A percentile compares a stretch with the other conserved stretches of the same genome.
Conservation (phyloP, 2,888 invertebrate species). For the Calephelis perditalis region DNA sequence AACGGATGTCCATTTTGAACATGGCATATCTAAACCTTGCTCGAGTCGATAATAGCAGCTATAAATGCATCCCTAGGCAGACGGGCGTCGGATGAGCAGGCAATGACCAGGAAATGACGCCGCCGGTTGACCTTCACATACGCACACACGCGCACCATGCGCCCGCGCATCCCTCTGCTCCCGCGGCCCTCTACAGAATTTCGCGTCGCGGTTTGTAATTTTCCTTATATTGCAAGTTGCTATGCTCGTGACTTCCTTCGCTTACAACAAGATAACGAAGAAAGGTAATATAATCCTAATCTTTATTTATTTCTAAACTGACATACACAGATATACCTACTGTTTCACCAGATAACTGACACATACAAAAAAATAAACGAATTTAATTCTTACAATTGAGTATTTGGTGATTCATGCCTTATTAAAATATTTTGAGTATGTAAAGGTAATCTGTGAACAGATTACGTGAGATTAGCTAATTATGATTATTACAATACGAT, state of each 20-base stretch:
- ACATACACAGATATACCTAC: too few relatives aligned
- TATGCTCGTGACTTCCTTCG: slow-evolving; percentile 6
- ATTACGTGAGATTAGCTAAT: slow-evolving; percentile 5
- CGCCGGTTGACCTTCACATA: slow-evolving; percentile 69
- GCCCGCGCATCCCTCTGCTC: slow-evolving; percentile 41
- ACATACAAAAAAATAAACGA: too few relatives aligned
- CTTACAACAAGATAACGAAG: too few relatives aligned
- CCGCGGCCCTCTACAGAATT: slow-evolving; percentile 30
- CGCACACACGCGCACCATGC: slow-evolving; percentile 38
- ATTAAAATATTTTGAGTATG: slow-evolving; percentile 1
- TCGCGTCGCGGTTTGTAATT: slow-evolving; percentile 31
- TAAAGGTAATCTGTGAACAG: not conserved
- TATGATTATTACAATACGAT: slow-evolving; percentile 1
- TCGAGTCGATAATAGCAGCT: slow-evolving; percentile 10
- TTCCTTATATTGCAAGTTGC: slow-evolving; percentile 27
- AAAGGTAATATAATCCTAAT: too few relatives aligned
- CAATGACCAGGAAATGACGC: slow-evolving; percentile 78
- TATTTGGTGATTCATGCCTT: not conserved
- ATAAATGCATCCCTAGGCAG: slow-evolving; percentile 20
- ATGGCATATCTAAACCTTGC: not conserved
- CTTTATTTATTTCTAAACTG: too few relatives aligned
- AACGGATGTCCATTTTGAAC: not conserved
- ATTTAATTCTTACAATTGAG: too few relatives aligned
- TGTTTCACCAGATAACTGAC: too few relatives aligned
- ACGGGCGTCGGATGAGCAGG: slow-evolving; percentile 54